Evolutionary conservation across 92 coral and sea anemone genomes (phyloP), one percentile per base, ranked within the genome.

Genomic region (Galaxea fascicularis): DNA sequence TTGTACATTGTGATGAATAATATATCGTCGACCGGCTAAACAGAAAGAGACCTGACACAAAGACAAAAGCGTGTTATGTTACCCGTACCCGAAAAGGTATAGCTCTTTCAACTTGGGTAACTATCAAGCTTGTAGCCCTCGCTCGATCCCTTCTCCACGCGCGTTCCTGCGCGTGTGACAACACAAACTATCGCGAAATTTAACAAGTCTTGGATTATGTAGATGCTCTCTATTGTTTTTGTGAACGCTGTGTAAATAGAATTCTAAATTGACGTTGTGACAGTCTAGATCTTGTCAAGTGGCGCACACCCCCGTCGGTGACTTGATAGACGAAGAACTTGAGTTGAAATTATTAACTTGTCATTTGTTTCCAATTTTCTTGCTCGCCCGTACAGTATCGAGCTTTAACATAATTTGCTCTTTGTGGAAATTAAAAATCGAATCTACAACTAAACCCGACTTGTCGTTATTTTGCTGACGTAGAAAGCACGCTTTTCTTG

Each of bases 1-100:
- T 89, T 94, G 95, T 94, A 94, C 95, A 89, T 82, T 87, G 90
- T 92, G 78, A 94, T 94, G 95, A 94, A 94, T 94, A 92, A 94
- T 94, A 90, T 79, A 94, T 94, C 86, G 88, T 76, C 59, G 70
- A 83, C 65, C 72, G 74, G 78, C 74, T 74, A 71, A 80, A 66
- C 73, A 89, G 88, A 87, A 69, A 44, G 80, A 75, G 85, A 91
- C 81, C 78, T 67, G 77, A 80, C 73, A 51, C 31, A n/a, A 45
- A 46, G 71, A 86, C 90, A 90, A 84, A 90, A 81, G 87, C 69
- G 63, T 74, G 86, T 74, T 88, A 85, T 76, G 83, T 73, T 87
- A 86, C 90, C 90, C 75, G 79, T 59, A 45, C 68, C 59, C 75
- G 15, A 41, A 18, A 82, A 62, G 60, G 71, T 66, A 21, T 71